Evolutionary conservation across 2,888 invertebrate genomes (phyloP).

Genomic region (Hipparchia sbordonii): DNA sequence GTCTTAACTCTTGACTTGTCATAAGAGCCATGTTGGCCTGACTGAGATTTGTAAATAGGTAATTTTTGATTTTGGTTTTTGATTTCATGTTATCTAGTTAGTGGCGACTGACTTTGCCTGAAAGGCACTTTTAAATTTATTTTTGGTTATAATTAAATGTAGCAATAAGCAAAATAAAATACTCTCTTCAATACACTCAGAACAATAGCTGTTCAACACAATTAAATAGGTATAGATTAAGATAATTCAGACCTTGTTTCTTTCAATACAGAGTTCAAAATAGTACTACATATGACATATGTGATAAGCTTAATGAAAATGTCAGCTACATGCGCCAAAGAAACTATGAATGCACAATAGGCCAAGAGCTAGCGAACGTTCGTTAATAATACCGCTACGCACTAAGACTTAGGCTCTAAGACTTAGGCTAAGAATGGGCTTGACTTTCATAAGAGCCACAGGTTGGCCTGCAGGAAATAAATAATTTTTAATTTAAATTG

Average conservation of each 20-base stretch:
- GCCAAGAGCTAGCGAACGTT: background rate
- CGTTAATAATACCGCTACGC: background rate
- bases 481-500: too few species aligned
- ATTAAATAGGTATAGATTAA: background rate
- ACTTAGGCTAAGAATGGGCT: too few species aligned
- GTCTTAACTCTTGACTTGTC: too few species aligned
- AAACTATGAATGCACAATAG: constrained; percentile 12
- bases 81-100: too few species aligned
- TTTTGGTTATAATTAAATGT: background rate
- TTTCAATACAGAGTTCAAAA: background rate
- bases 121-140: background rate
- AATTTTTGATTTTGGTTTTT: too few species aligned
- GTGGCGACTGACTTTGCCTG: background rate
- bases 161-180: background rate
- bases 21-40: too few species aligned
- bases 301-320: constrained; percentile 16
- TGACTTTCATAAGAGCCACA: too few species aligned
- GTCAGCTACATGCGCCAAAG: constrained; percentile 14
- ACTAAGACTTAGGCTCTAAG: too few species aligned
- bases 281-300: background rate
- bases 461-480: too few species aligned
- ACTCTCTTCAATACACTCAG: background rate
- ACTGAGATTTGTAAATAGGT: too few species aligned
- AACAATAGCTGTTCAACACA: background rate
- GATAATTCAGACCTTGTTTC: background rate